A percentile compares a stretch with the other conserved stretches of the same genome.
phyloP scores from a whole-genome alignment of 1,140 invertebrate genomes.

The Leucophenga varia region DNA sequence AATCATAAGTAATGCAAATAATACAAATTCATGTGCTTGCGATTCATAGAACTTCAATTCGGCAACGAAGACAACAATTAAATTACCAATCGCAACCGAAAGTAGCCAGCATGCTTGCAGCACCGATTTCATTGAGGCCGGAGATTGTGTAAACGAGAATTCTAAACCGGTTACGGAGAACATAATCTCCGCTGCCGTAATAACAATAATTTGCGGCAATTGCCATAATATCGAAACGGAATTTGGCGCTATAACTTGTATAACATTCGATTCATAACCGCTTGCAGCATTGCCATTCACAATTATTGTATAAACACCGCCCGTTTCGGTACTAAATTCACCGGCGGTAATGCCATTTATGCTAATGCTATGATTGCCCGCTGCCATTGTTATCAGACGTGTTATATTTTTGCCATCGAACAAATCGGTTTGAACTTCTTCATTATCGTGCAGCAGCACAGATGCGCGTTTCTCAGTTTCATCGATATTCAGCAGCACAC shows the following conservation, averaged over 20 bases:
- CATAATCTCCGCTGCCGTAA: conserved; percentile 85
- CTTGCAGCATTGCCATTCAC: conserved; percentile 60
- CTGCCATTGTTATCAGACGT: conserved; percentile 50
- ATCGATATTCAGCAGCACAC: conserved; percentile 31
- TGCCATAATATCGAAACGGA: conserved; percentile 79
- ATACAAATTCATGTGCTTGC: conserved; percentile 74
- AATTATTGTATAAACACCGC: conserved; percentile 60
- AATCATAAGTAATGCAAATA: conserved; percentile 83
- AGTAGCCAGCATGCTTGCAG: conserved; percentile 87
- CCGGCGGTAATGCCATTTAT: conserved; percentile 40
- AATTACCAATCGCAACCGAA: conserved; percentile 87
- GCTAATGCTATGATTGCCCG: conserved; percentile 52
- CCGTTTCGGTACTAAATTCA: conserved; percentile 56
- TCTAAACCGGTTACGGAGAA: conserved; percentile 90
- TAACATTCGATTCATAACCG: conserved; percentile 21
- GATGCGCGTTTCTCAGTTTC: conserved; percentile 24
- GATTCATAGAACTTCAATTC: conserved; percentile 54
- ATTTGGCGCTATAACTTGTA: conserved; percentile 66
- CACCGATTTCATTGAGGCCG: conserved; percentile 89
- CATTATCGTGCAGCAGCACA: conserved; percentile 4
- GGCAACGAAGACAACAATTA: conserved; percentile 73
- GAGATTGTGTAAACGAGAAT: conserved; percentile 90
- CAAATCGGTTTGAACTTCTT: neutral
- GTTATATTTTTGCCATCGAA: conserved; percentile 37
- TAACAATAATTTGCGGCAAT: conserved; percentile 83